Conservation (phyloP, 2,113 vertebrate species). For the Lagopus muta region DNA sequence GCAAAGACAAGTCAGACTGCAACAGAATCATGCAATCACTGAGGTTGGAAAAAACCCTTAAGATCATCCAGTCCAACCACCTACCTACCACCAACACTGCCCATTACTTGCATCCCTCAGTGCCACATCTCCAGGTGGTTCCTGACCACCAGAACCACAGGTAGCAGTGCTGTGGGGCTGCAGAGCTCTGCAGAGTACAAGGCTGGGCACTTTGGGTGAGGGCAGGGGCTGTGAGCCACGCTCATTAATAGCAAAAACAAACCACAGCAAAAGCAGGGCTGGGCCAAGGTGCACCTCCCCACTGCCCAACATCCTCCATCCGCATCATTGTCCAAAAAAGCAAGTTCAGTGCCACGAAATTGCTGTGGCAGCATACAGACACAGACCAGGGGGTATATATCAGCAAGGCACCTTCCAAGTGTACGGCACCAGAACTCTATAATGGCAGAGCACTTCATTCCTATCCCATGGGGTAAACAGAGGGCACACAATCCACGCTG, state of each 20-base stretch:
- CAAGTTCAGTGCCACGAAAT: neutral
- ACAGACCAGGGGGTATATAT: neutral
- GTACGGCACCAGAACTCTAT: neutral
- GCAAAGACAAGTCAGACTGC: neutral
- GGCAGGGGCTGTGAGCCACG: too few species aligned
- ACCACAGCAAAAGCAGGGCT: neutral
- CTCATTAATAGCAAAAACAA: neutral
- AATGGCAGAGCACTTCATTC: neutral
- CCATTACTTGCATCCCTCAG: too few species aligned
- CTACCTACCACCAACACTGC: too few species aligned
- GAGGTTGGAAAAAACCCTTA: too few species aligned
- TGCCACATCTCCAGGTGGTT: too few species aligned
- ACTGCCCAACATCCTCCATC: neutral
- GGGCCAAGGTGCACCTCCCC: neutral
- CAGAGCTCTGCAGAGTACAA: neutral
- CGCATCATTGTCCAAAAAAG: neutral
- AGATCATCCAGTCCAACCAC: too few species aligned
- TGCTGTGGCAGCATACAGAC: neutral
- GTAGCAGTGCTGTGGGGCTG: neutral
- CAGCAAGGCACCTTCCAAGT: neutral
- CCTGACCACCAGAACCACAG: neutral
- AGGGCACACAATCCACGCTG: neutral
- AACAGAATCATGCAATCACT: too few species aligned
- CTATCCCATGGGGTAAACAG: neutral
- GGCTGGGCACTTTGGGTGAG: neutral